Evolutionary conservation across 2,113 vertebrate genomes (phyloP), one percentile per base, ranked within the genome.

Genomic region (Notiomystis cincta): DNA sequence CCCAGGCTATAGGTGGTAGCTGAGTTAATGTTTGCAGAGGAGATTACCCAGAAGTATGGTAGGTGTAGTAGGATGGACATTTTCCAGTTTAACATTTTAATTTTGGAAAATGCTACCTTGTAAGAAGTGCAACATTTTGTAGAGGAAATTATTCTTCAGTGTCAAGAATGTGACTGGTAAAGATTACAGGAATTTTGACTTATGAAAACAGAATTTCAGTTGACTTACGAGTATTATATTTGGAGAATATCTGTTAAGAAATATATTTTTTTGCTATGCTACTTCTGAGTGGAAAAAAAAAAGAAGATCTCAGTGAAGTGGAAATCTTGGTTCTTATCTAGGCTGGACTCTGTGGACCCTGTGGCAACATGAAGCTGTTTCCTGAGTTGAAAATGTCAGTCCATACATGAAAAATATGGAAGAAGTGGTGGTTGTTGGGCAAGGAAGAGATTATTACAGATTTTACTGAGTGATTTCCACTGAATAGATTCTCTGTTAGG

Each of bases 11-110:
- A 89, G 61, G 66, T 67, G 42, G 72, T 94, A 91, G 70, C 48
- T 82, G 84, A 94, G 84, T 77, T 96, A 91, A 79, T 89, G 81
- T 95, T 92, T 96, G 61, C 70, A 87, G 78, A 89, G 57, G 33
- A 91, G 81, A 93, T 91, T 96, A 93, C 57, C 13, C 28, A 16
- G 27, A 65, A 82, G 89, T 75, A 75, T 30, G 61, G 57, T 76
- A 76, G 77, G 15, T 8, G 11, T 75, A 82, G 51, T 21, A 82
- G 69, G 19, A 57, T 79, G 57, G 28, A 7, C 28, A 72, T 60
- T 94, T 86, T 92, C 72, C 48, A 66, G 17, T 67, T 92, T 79
- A 87, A 79, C 35, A 38, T 82, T 91, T 89, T 87, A 37, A 65
- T 89, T 87, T 69, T 75, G 23, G 45, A 80, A 95, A 91, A 87